Conservation (phyloP, 2,113 vertebrate species). For the Symphodus melops region DNA sequence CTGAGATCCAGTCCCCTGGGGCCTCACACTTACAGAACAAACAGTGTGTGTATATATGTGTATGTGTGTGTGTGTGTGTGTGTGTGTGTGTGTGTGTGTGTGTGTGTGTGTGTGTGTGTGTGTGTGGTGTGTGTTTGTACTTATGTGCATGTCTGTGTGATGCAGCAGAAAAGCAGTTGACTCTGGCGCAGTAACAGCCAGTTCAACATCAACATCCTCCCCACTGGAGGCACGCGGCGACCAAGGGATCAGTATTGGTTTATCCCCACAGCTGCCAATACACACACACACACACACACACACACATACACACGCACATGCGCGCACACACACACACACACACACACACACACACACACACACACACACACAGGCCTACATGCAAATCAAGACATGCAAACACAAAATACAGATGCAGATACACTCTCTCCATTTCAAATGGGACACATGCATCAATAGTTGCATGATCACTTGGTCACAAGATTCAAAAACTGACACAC, state of each 20-base stretch:
- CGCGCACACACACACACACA: conserved; percentile 44
- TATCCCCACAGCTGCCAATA: conserved; percentile 78
- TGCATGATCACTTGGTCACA: background rate
- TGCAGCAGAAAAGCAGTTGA: conserved; percentile 72
- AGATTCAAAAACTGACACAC: no score
- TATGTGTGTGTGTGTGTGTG: conserved; percentile 32
- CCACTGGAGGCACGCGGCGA: conserved; percentile 76
- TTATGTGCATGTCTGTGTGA: conserved; percentile 39
- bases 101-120: conserved; percentile 17
- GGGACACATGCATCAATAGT: conserved; percentile 35
- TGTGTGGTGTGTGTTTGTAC: conserved; percentile 43
- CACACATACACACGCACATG: conserved; percentile 14
- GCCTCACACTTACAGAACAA: conserved; percentile 82
- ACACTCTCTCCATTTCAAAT: conserved; percentile 41
- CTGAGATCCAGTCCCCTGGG: conserved; percentile 76
- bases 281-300: conserved; percentile 46
- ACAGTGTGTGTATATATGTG: conserved; percentile 52
- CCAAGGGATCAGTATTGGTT: conserved; percentile 78
- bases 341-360: conserved; percentile 6
- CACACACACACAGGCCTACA: conserved; percentile 22
- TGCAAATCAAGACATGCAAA: conserved; percentile 27
- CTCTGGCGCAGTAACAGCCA: conserved; percentile 75
- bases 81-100: conserved; percentile 22
- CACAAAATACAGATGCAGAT: conserved; percentile 39
- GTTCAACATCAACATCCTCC: conserved; percentile 81